phyloP scores from a whole-genome alignment of 1,140 invertebrate genomes.

The Amyelois transitella region DNA sequence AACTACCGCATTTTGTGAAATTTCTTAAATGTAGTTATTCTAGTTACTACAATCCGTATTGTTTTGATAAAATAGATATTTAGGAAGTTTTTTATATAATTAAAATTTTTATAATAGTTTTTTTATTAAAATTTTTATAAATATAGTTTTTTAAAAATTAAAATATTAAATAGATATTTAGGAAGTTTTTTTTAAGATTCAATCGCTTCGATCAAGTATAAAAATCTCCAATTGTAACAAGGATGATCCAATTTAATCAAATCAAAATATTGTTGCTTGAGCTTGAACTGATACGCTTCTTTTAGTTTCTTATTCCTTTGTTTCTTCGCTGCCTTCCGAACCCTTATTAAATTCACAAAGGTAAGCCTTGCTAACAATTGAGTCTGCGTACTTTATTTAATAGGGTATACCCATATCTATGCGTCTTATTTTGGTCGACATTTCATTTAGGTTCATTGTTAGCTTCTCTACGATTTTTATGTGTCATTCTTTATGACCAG shows the following conservation, averaged over 20 bases:
- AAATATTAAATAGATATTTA: background rate
- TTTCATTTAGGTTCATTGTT: background rate
- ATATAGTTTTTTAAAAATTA: too few species aligned
- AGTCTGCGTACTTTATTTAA: background rate
- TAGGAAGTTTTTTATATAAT: too few species aligned
- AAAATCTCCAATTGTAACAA: background rate
- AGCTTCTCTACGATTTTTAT: background rate
- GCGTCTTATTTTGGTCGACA: background rate
- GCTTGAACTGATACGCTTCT: background rate
- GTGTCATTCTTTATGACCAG: background rate
- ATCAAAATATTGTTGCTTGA: background rate
- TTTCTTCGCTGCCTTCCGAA: background rate
- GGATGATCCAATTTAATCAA: background rate
- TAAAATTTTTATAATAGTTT: too few species aligned
- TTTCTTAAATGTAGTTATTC: too few species aligned
- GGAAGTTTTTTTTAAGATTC: too few species aligned
- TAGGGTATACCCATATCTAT: background rate
- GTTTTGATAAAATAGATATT: too few species aligned
- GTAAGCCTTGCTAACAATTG: background rate
- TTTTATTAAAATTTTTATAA: too few species aligned
- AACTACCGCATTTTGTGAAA: too few species aligned
- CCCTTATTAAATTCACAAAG: background rate
- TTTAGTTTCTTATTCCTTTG: background rate
- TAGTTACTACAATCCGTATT: too few species aligned
- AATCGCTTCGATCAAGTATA: too few species aligned